Evolutionary conservation across 2,888 invertebrate species (phyloP).

Genomic region (Cheilosia scutellata): DNA sequence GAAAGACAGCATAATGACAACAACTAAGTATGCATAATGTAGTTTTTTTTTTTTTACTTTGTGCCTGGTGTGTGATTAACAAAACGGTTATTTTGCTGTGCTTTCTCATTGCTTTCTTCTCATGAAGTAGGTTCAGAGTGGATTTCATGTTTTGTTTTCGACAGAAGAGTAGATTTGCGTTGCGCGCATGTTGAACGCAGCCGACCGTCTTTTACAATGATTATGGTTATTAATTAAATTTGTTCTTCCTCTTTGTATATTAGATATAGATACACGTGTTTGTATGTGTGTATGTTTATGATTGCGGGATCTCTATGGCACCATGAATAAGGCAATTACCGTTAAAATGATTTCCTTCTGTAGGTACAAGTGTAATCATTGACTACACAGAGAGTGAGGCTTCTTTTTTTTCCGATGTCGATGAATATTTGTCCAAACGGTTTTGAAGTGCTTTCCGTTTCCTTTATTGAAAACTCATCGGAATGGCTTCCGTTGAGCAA

Average conservation of each 20-base stretch:
- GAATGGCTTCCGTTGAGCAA: slow-evolving; percentile 48
- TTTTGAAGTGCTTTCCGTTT: slow-evolving; percentile 57
- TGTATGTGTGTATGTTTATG: slow-evolving; percentile 12
- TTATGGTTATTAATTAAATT: slow-evolving; percentile 65
- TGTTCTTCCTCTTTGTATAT: slow-evolving; percentile 34
- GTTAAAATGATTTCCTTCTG: slow-evolving; percentile 53
- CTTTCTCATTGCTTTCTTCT: slow-evolving; percentile 21
- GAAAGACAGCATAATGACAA: slow-evolving; percentile 13
- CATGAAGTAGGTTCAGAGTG: slow-evolving; percentile 33
- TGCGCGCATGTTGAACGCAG: slow-evolving; percentile 49
- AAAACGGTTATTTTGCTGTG: slow-evolving; percentile 54
- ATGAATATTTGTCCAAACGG: slow-evolving; percentile 44
- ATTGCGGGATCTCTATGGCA: slow-evolving; percentile 43
- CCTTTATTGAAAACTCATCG: slow-evolving; percentile 41
- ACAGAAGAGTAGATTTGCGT: slow-evolving; percentile 12
- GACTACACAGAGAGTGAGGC: slow-evolving; percentile 2
- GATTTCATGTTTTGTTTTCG: slow-evolving; percentile 4
- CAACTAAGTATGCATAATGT: slow-evolving; percentile 24
- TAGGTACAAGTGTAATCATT: slow-evolving; percentile 26
- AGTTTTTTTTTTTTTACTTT: slow-evolving; percentile 22
- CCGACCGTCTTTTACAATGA: slow-evolving; percentile 34
- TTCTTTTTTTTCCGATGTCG: background rate
- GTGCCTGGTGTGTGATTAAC: slow-evolving; percentile 26
- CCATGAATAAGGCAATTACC: slow-evolving; percentile 54
- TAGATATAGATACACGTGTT: background rate